Evolutionary conservation across 2,797 vertebrate species (phyloP).

Genomic region (Anguilla anguilla): DNA sequence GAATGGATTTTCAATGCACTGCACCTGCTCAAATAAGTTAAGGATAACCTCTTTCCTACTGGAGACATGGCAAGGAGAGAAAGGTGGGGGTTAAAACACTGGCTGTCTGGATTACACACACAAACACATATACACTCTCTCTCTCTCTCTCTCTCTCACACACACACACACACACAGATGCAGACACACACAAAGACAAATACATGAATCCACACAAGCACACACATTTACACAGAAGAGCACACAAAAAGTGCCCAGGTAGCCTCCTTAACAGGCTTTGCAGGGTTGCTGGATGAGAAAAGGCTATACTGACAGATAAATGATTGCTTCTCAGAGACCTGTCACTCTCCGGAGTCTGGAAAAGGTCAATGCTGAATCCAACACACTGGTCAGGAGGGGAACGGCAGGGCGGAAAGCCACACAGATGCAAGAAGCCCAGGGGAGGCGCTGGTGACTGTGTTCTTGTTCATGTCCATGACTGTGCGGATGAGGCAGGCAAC

Average conservation of each 20-base stretch:
- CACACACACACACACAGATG: neutral
- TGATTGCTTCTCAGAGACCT: slow-evolving; percentile 19
- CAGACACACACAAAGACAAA: neutral
- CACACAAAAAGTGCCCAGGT: neutral
- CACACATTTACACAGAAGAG: neutral
- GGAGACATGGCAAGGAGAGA: slow-evolving; percentile 31
- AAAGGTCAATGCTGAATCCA: neutral
- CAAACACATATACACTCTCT: neutral
- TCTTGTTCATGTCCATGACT: neutral
- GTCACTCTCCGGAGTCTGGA: neutral
- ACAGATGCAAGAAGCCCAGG: neutral
- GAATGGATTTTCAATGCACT: slow-evolving; percentile 73
- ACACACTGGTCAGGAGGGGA: neutral
- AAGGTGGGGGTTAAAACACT: slow-evolving; percentile 6
- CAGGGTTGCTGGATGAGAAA: neutral
- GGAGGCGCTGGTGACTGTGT: neutral
- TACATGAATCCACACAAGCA: neutral
- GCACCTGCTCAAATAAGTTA: slow-evolving; percentile 69
- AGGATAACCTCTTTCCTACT: slow-evolving; percentile 55
- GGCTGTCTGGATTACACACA: neutral
- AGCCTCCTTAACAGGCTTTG: neutral
- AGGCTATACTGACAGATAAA: slow-evolving; percentile 16
- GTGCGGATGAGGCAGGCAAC: neutral
- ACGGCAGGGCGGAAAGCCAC: neutral
- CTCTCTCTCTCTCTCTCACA: neutral